Percentiles rank a stretch among this genome's conserved stretches.
These are phyloP conservation scores for Coranthus polyacanthus DNA, from an alignment of 2,797 vertebrate species.

Conservation along the genomic window DNA sequence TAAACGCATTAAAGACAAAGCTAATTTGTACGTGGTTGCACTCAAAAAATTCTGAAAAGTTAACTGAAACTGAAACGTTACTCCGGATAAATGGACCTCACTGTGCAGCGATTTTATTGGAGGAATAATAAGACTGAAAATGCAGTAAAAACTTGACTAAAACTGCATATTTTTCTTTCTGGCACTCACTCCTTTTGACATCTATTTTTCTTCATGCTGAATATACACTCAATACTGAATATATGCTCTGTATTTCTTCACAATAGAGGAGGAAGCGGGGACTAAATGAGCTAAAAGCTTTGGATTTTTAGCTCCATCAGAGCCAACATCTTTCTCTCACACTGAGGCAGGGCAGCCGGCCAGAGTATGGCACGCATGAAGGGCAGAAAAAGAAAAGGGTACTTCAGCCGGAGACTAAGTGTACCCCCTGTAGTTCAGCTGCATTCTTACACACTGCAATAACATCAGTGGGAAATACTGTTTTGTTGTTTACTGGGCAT, in stretches of 20 bases:
- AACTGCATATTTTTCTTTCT: too few relatives aligned
- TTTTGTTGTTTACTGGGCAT: constrained; percentile 5
- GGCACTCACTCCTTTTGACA: too few relatives aligned
- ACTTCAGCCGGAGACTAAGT: constrained; percentile 8
- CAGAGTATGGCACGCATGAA: constrained; percentile 33
- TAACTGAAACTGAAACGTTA: too few relatives aligned
- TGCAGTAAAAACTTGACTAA: too few relatives aligned
- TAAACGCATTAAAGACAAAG: too few relatives aligned
- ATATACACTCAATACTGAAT: too few relatives aligned
- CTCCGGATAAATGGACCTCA: too few relatives aligned
- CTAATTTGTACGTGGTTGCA: too few relatives aligned
- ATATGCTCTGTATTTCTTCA: constrained; percentile 40
- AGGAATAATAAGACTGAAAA: too few relatives aligned
- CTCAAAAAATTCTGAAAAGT: too few relatives aligned
- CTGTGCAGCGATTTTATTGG: too few relatives aligned
- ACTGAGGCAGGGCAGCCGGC: constrained; percentile 17
- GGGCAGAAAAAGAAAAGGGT: constrained; percentile 3
- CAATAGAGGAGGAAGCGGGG: constrained; percentile 11
- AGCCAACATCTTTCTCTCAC: constrained; percentile 54
- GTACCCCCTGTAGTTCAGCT: constrained; percentile 31
- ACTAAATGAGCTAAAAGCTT: too few relatives aligned
- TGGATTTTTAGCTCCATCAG: constrained; percentile 9
- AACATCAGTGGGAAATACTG: constrained; percentile 1
- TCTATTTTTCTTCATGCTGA: constrained; percentile 8
- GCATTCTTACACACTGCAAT: constrained; percentile 34